Evolutionary conservation across 1,140 invertebrate species (phyloP).

Genomic region (Pseudomyrmex concolor): DNA sequence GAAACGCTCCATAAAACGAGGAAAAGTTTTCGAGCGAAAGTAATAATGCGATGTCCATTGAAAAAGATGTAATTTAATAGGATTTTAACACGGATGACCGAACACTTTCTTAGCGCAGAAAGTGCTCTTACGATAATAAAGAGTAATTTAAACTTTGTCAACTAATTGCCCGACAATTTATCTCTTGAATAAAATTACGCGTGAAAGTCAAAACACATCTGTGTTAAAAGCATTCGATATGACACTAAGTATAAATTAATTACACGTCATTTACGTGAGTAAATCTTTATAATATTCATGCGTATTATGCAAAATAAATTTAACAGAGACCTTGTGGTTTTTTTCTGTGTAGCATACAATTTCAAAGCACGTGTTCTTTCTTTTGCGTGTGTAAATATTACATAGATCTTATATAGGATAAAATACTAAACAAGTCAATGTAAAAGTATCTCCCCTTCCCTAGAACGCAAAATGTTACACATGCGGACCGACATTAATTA

Average conservation of each 20-base stretch:
- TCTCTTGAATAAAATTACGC: neutral
- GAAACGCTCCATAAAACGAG: constrained; percentile 41
- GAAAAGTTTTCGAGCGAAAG: constrained; percentile 48
- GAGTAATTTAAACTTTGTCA: neutral
- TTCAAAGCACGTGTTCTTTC: neutral
- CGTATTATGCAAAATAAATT: too few relatives aligned
- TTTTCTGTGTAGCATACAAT: neutral
- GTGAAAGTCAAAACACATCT: neutral
- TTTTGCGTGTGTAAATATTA: neutral
- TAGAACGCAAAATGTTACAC: constrained; percentile 56
- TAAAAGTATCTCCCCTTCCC: neutral
- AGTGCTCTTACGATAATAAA: constrained; percentile 17
- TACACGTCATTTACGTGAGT: too few relatives aligned
- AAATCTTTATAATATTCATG: too few relatives aligned
- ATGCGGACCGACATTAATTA: constrained; percentile 74
- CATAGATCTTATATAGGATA: neutral
- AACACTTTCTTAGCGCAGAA: constrained; percentile 38
- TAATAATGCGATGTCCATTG: constrained; percentile 12
- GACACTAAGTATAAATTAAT: too few relatives aligned
- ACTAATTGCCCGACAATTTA: constrained; percentile 11
- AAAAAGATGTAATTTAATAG: constrained; percentile 55
- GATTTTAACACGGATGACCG: constrained; percentile 40
- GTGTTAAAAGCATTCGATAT: too few relatives aligned
- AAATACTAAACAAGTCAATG: constrained; percentile 6
- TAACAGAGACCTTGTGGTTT: too few relatives aligned